Percentiles rank a stretch among this genome's conserved stretches.
phyloP scores from a whole-genome alignment of 2,113 vertebrate species.

The Erythrocercus mccallii region DNA sequence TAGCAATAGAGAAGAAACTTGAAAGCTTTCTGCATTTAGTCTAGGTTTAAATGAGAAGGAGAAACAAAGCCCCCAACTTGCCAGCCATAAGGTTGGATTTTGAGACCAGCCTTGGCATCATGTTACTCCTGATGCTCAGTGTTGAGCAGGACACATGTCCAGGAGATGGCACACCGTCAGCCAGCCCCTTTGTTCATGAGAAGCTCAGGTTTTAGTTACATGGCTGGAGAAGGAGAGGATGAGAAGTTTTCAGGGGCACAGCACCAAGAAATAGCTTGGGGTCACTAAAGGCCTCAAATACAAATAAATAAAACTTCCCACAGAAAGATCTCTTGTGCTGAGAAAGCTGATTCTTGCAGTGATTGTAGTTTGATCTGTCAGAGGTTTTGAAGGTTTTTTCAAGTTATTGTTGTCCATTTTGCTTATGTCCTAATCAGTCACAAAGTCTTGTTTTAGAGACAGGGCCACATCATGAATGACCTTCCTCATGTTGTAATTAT shows the following conservation, averaged over 20 bases:
- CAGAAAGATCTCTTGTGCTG: neutral
- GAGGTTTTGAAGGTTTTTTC: neutral
- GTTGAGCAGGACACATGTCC: rapidly evolving
- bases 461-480: neutral
- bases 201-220: neutral
- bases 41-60: neutral
- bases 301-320: conserved; percentile 35
- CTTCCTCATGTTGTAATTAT: neutral
- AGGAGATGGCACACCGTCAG: neutral
- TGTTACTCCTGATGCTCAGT: neutral
- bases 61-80: neutral
- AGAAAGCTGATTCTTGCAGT: neutral
- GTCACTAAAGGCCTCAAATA: neutral
- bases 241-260: neutral
- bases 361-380: neutral
- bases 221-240: neutral
- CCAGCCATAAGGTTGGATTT: neutral
- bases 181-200: neutral
- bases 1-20: neutral
- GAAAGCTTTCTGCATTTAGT: neutral
- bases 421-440: neutral
- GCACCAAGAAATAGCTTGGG: neutral
- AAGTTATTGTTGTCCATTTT: neutral
- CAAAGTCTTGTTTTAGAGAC: neutral
- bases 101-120: neutral